phyloP scores from a whole-genome alignment of 2,113 vertebrate species.

The Naja naja region DNA sequence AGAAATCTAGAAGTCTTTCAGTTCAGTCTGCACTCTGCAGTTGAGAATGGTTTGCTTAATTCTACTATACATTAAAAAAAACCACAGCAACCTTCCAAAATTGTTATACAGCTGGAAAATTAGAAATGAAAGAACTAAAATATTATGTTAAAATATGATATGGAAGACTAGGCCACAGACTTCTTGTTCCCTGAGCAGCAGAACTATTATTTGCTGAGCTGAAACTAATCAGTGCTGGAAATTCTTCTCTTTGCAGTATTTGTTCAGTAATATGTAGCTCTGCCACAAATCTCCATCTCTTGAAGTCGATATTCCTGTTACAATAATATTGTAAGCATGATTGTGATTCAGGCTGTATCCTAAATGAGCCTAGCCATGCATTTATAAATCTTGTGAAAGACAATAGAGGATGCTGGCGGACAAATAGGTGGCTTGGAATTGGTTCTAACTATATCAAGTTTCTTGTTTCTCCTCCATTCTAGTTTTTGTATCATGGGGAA shows the following conservation, averaged over 20 bases:
- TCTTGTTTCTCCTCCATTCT: background rate
- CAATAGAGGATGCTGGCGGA: background rate
- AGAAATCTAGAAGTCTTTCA: background rate
- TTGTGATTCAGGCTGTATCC: background rate
- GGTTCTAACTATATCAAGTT: background rate
- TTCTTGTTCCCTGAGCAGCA: background rate
- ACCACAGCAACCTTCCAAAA: background rate
- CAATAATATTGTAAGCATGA: background rate
- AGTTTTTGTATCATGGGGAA: background rate
- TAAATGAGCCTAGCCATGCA: background rate
- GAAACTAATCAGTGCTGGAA: conserved; percentile 4
- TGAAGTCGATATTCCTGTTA: background rate
- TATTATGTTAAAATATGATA: background rate
- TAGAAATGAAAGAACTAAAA: conserved; percentile 17
- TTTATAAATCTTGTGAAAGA: background rate
- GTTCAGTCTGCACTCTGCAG: background rate
- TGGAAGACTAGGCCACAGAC: background rate
- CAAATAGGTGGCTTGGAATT: background rate
- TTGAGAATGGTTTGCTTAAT: background rate
- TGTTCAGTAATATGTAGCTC: background rate
- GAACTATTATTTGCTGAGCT: conserved; percentile 7
- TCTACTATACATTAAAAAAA: background rate
- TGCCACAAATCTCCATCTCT: background rate
- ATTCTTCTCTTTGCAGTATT: background rate
- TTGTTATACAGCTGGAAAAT: background rate